Evolutionary conservation across 2,113 vertebrate genomes (phyloP), one percentile per base, ranked within the genome.

Genomic region (Solea senegalensis): DNA sequence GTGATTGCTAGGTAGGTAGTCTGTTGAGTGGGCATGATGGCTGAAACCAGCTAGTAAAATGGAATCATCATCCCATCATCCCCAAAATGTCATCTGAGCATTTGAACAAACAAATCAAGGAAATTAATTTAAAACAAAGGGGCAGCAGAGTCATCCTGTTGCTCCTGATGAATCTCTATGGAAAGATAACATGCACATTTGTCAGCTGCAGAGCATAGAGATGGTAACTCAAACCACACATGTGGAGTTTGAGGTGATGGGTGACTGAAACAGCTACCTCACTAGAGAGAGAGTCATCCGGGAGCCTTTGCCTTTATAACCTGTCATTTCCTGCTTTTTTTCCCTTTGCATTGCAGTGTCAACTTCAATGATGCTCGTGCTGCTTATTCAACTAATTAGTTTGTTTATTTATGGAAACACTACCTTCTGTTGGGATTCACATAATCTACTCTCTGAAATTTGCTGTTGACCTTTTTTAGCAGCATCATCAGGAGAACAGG

Each of bases 361-460:
- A 7, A 14, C 69, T 54, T 74, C 59, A 74, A 75, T 45, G 12
- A 78, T 14, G 34, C 39, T 65, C 54, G 9, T 40, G 6, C 72
- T 79, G 69, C 62, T 81, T 81, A 65, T 69, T 81, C 76, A 81
- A 57, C 72, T 75, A 84, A 87, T 85, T 51, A 63, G 9, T 7
- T 53, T 69, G 78, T 80, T 76, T 74, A 65, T 80, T 82, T 69
- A 55, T 43, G 56, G 69, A 74, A 86, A 80, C 59, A 54, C 39
- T 9, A 51, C 28, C 65, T 5, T 61, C 48, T 76, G 27, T 8
- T 6, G 54, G 65, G 51, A 64, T 54, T 71, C 76, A 64, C 34
- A 40, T 58, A 75, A 2, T 58, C 60, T 60, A 28, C 21, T 67
- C 28, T 7, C 41, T 82, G 69, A 59, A 34, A 58, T 11, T 40